Percentiles rank a stretch among this genome's conserved stretches.
phyloP scores from a whole-genome alignment of 2,113 vertebrate species.

The Oenanthe oenanthe region DNA sequence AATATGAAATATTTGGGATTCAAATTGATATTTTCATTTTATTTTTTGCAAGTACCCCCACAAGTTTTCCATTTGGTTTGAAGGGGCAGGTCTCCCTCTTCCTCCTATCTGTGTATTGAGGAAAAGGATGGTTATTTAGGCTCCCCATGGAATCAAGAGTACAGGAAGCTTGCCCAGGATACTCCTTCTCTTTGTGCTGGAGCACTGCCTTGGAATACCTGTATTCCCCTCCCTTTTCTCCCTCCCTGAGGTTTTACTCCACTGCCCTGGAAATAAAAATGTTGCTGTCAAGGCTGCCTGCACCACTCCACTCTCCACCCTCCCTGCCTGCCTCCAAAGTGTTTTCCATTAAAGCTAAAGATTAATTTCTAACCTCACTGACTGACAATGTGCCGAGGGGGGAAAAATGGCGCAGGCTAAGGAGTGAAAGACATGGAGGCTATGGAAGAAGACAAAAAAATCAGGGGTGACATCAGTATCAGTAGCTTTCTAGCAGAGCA shows the following conservation, averaged over 20 bases:
- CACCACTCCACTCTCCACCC: background rate
- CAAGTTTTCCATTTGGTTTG: background rate
- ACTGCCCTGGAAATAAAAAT: background rate
- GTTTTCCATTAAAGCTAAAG: background rate
- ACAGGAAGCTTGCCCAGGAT: background rate
- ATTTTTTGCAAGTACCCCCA: background rate
- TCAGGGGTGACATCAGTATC: background rate
- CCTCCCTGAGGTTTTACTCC: background rate
- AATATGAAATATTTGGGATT: background rate
- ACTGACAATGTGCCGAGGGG: background rate
- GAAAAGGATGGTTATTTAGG: background rate
- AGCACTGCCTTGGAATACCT: background rate
- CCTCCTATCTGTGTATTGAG: background rate
- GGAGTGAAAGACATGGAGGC: background rate
- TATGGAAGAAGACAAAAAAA: background rate
- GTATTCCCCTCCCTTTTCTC: background rate
- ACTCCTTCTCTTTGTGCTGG: background rate
- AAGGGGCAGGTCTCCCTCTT: background rate
- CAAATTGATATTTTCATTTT: background rate
- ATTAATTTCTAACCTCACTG: background rate
- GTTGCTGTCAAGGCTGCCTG: background rate
- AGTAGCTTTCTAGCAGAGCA: background rate
- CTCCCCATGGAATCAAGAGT: accelerated
- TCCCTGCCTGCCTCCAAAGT: background rate
- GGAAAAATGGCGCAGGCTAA: background rate